Percentiles rank a stretch among this genome's conserved stretches.
Conservation (phyloP, 2,113 vertebrate species). For the Tachycineta bicolor region DNA sequence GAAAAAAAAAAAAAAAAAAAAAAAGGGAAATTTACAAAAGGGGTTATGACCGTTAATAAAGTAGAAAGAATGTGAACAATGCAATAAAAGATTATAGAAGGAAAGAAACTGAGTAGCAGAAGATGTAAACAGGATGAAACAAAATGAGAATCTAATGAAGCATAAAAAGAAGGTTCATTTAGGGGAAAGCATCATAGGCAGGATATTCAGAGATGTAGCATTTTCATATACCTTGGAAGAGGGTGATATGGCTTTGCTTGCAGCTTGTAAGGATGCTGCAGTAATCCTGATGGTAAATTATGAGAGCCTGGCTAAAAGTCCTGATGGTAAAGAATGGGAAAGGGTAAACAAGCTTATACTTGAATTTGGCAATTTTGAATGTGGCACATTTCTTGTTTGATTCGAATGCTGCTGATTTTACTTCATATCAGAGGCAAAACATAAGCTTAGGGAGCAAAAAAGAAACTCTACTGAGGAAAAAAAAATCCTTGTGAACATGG, state of each 20-base stretch:
- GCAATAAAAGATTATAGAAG: background rate
- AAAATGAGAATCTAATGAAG: background rate
- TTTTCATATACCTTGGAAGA: background rate
- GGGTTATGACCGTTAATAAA: background rate
- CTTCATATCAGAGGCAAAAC: background rate
- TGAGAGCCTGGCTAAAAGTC: background rate
- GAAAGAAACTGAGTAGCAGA: background rate
- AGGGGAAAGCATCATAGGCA: background rate
- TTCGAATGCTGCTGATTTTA: background rate
- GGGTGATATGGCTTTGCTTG: background rate
- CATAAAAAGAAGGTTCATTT: background rate
- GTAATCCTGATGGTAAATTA: background rate
- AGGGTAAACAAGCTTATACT: background rate
- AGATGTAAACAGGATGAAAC: background rate
- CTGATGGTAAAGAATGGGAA: background rate
- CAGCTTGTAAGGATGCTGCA: background rate
- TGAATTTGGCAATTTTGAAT: background rate
- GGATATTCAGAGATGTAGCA: background rate
- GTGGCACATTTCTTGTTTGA: background rate
- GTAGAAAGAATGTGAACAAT: background rate
- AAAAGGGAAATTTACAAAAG: background rate
- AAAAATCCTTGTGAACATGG: background rate
- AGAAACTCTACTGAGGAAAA: background rate
- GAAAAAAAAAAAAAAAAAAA: background rate
- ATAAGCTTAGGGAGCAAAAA: background rate